Evolutionary conservation across 1,140 invertebrate genomes (phyloP).

Genomic region (Plectrocnemia conspersa): DNA sequence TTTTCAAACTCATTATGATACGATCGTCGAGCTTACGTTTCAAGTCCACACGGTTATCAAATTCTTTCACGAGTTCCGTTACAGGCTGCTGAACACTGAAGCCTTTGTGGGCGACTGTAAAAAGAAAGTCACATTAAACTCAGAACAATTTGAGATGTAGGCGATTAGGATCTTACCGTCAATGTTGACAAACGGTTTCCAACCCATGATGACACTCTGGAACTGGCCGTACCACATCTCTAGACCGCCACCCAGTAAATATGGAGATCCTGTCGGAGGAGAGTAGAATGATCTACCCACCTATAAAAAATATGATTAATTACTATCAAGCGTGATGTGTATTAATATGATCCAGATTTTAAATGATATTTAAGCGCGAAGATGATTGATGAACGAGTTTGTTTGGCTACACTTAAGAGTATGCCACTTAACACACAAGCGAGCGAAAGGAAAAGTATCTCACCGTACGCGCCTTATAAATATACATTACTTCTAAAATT

Average conservation of each 20-base stretch:
- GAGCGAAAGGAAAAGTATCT: no score
- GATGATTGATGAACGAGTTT: no score
- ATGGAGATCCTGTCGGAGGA: slow-evolving; percentile 38
- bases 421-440: no score
- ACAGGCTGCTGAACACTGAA: slow-evolving; percentile 32
- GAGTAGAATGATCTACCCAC: slow-evolving; percentile 56
- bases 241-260: slow-evolving; percentile 57
- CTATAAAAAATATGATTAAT: no score
- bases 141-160: background rate
- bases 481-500: no score
- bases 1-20: slow-evolving; percentile 16
- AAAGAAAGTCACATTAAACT: no score
- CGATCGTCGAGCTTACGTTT: background rate
- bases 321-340: no score
- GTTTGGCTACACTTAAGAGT: no score
- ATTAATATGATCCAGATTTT: no score
- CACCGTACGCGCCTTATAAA: no score
- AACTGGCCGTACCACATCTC: slow-evolving; percentile 64
- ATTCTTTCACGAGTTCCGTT: slow-evolving; percentile 23
- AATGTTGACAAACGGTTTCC: slow-evolving; percentile 67
- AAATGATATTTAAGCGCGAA: no score
- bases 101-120: slow-evolving; percentile 28
- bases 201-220: slow-evolving; percentile 68
- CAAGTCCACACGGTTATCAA: background rate
- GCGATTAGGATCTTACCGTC: slow-evolving; percentile 59